Conservation (phyloP, 2,797 vertebrate genomes). For the Clarias fuscus region DNA sequence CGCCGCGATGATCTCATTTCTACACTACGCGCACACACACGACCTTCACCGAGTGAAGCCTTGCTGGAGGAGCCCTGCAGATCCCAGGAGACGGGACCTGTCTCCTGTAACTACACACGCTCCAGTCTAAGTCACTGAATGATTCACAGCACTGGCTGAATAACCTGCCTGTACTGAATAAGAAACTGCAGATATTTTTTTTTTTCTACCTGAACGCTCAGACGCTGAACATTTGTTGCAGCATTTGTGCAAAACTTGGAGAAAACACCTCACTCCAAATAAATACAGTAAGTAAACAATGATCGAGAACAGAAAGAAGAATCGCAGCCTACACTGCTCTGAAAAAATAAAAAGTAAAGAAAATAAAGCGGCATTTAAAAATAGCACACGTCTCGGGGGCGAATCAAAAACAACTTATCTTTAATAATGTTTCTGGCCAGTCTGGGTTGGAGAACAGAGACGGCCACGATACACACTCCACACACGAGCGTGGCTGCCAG, state of each 20-base stretch:
- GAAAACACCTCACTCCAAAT: neutral
- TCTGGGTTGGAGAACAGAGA: neutral
- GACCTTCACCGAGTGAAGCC: neutral
- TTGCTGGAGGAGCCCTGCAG: neutral
- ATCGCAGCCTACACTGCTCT: neutral
- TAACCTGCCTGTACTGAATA: neutral
- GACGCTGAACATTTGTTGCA: neutral
- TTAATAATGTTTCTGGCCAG: neutral
- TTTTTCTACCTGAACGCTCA: neutral
- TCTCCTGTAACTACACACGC: neutral
- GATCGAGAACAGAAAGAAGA: neutral
- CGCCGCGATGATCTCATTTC: neutral
- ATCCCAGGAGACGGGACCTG: neutral
- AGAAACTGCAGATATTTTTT: neutral
- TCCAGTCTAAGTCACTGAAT: neutral
- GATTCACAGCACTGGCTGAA: neutral
- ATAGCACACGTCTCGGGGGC: neutral
- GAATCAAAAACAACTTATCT: neutral
- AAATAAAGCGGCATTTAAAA: neutral
- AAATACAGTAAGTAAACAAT: conserved; percentile 1
- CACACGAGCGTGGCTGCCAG: neutral
- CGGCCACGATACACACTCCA: neutral
- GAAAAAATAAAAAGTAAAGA: too few relatives aligned
- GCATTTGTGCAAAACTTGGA: neutral
- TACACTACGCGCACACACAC: neutral